Base-by-base conservation (phyloP, 2,888 invertebrate genomes). In the Charanyca ferruginea region DNA sequence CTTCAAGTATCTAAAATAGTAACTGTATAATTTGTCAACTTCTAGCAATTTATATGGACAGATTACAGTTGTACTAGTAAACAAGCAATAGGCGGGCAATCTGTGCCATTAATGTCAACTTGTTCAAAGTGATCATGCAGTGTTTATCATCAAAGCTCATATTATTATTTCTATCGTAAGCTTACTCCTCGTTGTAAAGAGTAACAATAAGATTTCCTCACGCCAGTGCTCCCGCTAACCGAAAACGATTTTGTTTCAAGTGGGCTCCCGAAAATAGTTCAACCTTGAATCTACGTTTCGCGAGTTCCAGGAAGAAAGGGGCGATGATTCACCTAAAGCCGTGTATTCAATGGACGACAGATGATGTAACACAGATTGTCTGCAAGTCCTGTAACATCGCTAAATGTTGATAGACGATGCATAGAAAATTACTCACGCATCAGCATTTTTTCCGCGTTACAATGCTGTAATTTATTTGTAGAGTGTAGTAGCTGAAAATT, bases 291-390 rank as follows among this genome's bases (percentile, higher is more conserved):
- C 59, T 55, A 67, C 67, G 75, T 57, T 76, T 77, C 45, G 72
- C 77, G 41, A 52, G 62, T 77, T 75, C 72, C 75, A 62, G 75
- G 75, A 75, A 75, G 77, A 77, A 72, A 77, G 67, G 41, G 51
- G 67, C 62, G 55, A 72, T 77, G 75, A 72, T 52, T 75, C 75
- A 77, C 48, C 9, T 66, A 28, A 52, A 51, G 38, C 54, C 18
- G 51, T 35, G 25, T 58, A 42, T 66, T 55, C 45, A 32, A 47
- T 38, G 28, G 0, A 45, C 41, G 66, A 71, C 47, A n/a, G 23
- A 53, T 44, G 16, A 11, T 60, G 42, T 41, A 45, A 49, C 16
- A 42, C 32, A 22, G n/a, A n/a, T 16, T 25, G 38, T 23, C n/a
- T 57, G 42, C 38, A 42, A 16, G 22, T n/a, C 35, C 25, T 60